phyloP scores from a whole-genome alignment of 2,888 invertebrate species.

The Gandaritis pyraliata region DNA sequence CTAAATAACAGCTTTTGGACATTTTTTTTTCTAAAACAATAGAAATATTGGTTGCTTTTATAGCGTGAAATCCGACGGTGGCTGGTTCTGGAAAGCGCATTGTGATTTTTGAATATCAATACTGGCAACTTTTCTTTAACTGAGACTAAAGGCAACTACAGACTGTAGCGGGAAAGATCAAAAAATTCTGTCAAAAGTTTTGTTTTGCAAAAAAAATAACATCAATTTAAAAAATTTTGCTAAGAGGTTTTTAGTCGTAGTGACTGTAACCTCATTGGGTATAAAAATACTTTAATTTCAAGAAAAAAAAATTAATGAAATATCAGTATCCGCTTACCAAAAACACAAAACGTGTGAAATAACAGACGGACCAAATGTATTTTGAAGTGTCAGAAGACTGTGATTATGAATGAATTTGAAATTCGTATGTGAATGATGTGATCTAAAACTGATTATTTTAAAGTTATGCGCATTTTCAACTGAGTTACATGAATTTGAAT shows the following conservation, averaged over 20 bases:
- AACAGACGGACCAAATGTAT: not conserved
- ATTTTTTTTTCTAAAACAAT: slow-evolving; percentile 72
- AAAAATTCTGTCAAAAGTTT: no score
- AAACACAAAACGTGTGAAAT: not conserved
- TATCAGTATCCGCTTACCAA: not conserved
- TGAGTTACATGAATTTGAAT: no score
- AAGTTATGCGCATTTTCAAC: not conserved
- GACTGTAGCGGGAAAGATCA: not conserved
- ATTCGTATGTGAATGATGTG: not conserved
- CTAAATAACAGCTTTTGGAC: slow-evolving; percentile 58
- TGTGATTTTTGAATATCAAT: slow-evolving; percentile 58
- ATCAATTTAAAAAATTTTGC: no score
- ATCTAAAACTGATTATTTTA: slow-evolving; percentile 1
- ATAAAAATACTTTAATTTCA: no score
- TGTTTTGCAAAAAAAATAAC: no score
- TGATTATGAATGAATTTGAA: slow-evolving; percentile 3
- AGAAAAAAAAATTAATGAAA: no score
- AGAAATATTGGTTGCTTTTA: slow-evolving; percentile 60
- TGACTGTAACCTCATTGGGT: no score
- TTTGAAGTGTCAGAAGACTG: not conserved
- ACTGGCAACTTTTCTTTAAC: slow-evolving; percentile 26
- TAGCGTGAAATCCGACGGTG: slow-evolving; percentile 73
- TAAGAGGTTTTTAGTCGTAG: no score
- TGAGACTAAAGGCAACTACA: slow-evolving; percentile 7
- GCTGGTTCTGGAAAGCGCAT: slow-evolving; percentile 65